Evolutionary conservation across 2,113 vertebrate species (phyloP).

Genomic region (Pelecanus crispus): DNA sequence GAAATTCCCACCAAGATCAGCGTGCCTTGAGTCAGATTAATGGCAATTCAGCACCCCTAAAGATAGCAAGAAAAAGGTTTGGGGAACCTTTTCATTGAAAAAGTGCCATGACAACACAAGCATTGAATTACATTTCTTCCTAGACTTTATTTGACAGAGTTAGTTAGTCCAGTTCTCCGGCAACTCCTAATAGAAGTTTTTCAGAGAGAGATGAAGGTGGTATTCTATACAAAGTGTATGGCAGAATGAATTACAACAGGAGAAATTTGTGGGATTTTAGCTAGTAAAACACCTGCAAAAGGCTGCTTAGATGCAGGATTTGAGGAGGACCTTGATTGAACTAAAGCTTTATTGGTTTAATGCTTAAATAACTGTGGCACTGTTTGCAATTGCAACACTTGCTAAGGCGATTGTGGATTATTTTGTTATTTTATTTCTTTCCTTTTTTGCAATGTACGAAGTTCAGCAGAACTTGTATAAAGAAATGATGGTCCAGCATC

Average conservation of each 20-base stretch:
- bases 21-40: neutral
- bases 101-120: neutral
- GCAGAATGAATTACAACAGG: neutral
- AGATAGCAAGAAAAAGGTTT: neutral
- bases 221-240: neutral
- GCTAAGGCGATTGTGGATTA: neutral
- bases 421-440: neutral
- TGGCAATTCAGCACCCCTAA: neutral
- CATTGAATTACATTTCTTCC: neutral
- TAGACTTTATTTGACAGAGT: neutral
- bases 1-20: neutral
- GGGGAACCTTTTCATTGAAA: neutral
- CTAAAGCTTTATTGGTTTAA: neutral
- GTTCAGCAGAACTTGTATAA: neutral
- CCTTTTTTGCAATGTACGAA: neutral
- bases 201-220: neutral
- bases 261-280: neutral
- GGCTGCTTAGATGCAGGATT: neutral
- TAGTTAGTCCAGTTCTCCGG: neutral
- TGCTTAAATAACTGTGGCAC: neutral
- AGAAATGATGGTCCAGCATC: neutral
- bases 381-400: neutral
- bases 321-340: neutral
- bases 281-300: constrained; percentile 1
- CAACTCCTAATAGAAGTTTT: neutral